Evolutionary conservation across 2,113 vertebrate genomes (phyloP), one percentile per base, ranked within the genome.

Genomic region (Camelus bactrianus): DNA sequence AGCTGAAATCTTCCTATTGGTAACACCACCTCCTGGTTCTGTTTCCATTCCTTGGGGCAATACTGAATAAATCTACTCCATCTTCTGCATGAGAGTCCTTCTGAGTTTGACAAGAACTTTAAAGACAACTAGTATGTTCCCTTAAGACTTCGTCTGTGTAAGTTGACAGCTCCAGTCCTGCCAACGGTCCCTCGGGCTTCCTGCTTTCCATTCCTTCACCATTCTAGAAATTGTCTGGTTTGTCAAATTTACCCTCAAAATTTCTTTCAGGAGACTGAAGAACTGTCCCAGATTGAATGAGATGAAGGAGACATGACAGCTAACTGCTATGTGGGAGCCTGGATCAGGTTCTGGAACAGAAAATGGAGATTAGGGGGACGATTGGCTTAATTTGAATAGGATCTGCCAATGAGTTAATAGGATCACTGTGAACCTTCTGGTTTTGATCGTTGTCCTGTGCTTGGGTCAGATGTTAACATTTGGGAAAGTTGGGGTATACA

Each of bases 201-300:
- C 89, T 70, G 35, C 38, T 89, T 72, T 94, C 92, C 13, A 89
- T 38, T 69, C 8, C 7, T 8, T 91, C 46, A 19, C 30, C 46
- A 26, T 64, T 83, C 83, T 69, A 24, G 90, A 79, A 19, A 14
- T 82, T 70, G 93, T 73, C 83, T 83, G 56, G 30, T 73, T 86
- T 87, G 30, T 88, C 30, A 35, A 22, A 50, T 81, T 93, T 60
- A 42, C 35, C 75, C 60, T 64, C 50, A 56, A 64, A 30, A 88
- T 60, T 42, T 35, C 64, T 89, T 89, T 89, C 20, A 70, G 38
- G 89, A 93, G 42, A 87, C n/a, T 7, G 54, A 84, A 19, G 6
- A 88, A 42, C 70, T 50, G 7, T 69, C 46, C 20, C 62, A 65
- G 14, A 11, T 52, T 60, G 62, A 81, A 93, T 38, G 46, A 67